Percentiles rank a stretch among this genome's conserved stretches.
These are phyloP conservation scores for Drosophila nannoptera DNA, from an alignment of 1,140 invertebrate species.

Conservation along the genomic window DNA sequence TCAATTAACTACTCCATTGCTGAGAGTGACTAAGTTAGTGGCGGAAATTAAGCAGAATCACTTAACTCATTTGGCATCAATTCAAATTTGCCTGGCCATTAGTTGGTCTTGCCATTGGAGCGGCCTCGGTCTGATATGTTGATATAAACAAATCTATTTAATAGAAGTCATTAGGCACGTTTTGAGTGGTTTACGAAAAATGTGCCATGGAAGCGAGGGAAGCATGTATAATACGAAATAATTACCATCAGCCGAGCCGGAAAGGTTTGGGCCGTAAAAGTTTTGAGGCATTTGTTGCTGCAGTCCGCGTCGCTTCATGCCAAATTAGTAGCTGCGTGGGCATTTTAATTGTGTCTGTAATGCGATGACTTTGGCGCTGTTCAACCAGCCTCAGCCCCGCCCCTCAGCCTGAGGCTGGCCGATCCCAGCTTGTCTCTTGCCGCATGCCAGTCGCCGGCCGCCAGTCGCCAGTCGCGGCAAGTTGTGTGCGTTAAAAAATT, in stretches of 20 bases:
- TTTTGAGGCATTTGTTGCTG: slow-evolving; percentile 13
- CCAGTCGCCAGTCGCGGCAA: slow-evolving; percentile 8
- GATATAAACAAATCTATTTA: slow-evolving; percentile 5
- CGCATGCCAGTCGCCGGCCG: neutral
- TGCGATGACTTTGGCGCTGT: slow-evolving; percentile 45
- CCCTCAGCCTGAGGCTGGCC: neutral
- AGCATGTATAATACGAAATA: slow-evolving; percentile 74
- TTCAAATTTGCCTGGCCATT: slow-evolving; percentile 5
- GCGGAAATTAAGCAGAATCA: too few species aligned
- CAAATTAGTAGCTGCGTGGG: slow-evolving; percentile 76
- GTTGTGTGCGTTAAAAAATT: slow-evolving; percentile 71
- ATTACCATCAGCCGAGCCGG: slow-evolving; percentile 72
- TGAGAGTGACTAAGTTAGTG: neutral
- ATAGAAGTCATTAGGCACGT: slow-evolving; percentile 30
- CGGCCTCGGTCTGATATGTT: neutral
- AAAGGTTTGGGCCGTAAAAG: slow-evolving; percentile 47
- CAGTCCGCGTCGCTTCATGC: slow-evolving; percentile 47
- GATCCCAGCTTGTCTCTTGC: neutral
- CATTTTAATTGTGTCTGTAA: slow-evolving; percentile 75
- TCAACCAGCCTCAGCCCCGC: slow-evolving; percentile 8
- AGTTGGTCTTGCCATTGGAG: neutral
- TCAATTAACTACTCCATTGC: too few species aligned
- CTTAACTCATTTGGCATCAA: neutral
- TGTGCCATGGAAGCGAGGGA: slow-evolving; percentile 54
- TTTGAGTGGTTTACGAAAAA: slow-evolving; percentile 28